These are phyloP conservation scores for Phylloscopus trochilus DNA, from an alignment of 2,113 vertebrate genomes.

Conservation along the genomic window DNA sequence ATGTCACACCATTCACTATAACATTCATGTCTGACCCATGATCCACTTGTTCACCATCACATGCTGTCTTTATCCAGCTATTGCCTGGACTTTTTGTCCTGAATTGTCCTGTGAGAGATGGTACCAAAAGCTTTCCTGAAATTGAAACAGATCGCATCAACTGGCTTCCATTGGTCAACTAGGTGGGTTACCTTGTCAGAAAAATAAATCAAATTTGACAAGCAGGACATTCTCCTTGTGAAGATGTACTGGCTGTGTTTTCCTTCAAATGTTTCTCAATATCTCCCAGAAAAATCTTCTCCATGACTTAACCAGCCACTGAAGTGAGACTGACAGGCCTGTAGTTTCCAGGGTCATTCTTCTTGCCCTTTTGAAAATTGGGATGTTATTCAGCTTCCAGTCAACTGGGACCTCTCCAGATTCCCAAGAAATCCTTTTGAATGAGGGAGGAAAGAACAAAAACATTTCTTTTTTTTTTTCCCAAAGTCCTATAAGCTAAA, in stretches of 20 bases:
- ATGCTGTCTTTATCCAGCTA: neutral
- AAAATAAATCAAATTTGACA: neutral
- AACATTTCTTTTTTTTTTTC: rapidly evolving
- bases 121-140: neutral
- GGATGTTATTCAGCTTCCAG: neutral
- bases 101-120: neutral
- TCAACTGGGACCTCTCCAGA: neutral
- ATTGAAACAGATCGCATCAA: neutral
- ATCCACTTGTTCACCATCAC: neutral
- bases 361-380: neutral
- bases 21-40: rapidly evolving
- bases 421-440: neutral
- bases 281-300: neutral
- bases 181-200: neutral
- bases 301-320: neutral
- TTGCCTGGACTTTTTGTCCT: neutral
- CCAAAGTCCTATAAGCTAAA: neutral
- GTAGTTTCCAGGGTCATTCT: neutral
- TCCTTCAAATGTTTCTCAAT: neutral
- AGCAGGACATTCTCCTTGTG: neutral
- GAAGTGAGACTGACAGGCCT: neutral
- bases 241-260: neutral
- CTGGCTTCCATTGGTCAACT: neutral
- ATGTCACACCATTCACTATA: neutral
- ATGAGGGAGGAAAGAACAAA: neutral